Evolutionary conservation across 2,797 vertebrate species (phyloP), one percentile per base, ranked within the genome.

Genomic region (Nothura maculosa): DNA sequence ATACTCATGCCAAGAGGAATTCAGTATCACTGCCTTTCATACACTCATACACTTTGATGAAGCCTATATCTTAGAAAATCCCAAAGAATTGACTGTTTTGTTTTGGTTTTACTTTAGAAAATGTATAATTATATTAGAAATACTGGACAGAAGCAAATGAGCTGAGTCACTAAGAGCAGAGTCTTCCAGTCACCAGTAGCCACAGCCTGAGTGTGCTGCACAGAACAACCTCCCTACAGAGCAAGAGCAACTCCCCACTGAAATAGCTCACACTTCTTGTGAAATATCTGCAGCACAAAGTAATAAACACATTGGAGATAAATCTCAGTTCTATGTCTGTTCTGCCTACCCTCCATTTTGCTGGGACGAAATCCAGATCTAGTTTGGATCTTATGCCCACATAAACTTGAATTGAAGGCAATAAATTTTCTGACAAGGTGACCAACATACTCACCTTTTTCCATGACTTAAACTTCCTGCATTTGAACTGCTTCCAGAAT

Each of bases 1-100:
- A 84, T 64, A 78, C 80, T 89, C 90, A 48, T 63, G 91, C 30
- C 92, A 95, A 84, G 68, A 93, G 90, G 90, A 97, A 64, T 91
- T 92, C 84, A 72, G 57, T 69, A 84, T 8, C 21, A 15, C 1
- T 63, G 34, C 77, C 64, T 48, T 93, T 74, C 63, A 63, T 63
- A 60, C 27, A 34, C 12, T 70, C 60, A 60, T 60, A 60, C 30
- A 34, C 12, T 85, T 74, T 30, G 18, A 78, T 57, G 38, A 67
- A 47, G 62, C 52, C 52, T 54, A 3, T 88, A 22, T 84, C 87
- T 92, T 82, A 73, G 47, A n/a, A 92, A 90, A 66, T 68, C 42
- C 69, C 36, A 72, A 11, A 3, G 34, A 21, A 32, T n/a, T 42
- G 16, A 27, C 70, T 85, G 27, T 1, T 80, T 87, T 78, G 13